These are phyloP conservation scores for Dendroctonus ponderosae DNA, from an alignment of 1,140 invertebrate species.

Conservation along the genomic window DNA sequence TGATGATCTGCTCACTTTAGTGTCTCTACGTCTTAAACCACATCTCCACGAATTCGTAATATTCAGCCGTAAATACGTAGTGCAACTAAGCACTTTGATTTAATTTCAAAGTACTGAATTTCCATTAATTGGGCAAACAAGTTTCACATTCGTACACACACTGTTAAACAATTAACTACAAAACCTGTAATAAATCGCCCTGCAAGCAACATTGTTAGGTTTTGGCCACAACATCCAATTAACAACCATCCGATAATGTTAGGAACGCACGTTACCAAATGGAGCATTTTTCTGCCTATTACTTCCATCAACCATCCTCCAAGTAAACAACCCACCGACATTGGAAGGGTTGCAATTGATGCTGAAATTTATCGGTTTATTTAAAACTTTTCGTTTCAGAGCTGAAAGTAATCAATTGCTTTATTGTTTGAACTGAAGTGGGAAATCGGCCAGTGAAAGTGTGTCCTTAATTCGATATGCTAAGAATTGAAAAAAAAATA, in stretches of 20 bases:
- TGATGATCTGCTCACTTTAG: no score
- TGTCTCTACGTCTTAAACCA: no score
- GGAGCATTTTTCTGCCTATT: slow-evolving; percentile 63
- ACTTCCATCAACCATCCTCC: slow-evolving; percentile 63
- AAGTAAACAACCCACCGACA: slow-evolving; percentile 61
- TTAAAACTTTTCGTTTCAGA: background rate
- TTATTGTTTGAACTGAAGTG: no score
- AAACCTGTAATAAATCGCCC: slow-evolving; percentile 67
- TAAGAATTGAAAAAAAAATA: no score
- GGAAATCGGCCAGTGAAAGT: no score
- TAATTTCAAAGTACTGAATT: no score
- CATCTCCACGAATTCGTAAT: no score
- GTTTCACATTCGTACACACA: no score
- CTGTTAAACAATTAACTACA: no score
- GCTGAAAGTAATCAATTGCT: no score
- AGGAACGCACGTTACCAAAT: slow-evolving; percentile 60
- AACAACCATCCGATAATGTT: slow-evolving; percentile 67
- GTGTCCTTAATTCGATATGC: no score
- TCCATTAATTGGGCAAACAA: no score
- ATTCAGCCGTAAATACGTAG: background rate
- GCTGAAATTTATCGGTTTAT: slow-evolving; percentile 47
- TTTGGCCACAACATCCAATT: slow-evolving; percentile 57
- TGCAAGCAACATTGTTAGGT: slow-evolving; percentile 56
- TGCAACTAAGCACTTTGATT: background rate
- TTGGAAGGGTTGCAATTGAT: slow-evolving; percentile 59